Percentiles rank a stretch among this genome's conserved stretches.
Conservation (phyloP, 2,113 vertebrate genomes). For the Uria aalge region DNA sequence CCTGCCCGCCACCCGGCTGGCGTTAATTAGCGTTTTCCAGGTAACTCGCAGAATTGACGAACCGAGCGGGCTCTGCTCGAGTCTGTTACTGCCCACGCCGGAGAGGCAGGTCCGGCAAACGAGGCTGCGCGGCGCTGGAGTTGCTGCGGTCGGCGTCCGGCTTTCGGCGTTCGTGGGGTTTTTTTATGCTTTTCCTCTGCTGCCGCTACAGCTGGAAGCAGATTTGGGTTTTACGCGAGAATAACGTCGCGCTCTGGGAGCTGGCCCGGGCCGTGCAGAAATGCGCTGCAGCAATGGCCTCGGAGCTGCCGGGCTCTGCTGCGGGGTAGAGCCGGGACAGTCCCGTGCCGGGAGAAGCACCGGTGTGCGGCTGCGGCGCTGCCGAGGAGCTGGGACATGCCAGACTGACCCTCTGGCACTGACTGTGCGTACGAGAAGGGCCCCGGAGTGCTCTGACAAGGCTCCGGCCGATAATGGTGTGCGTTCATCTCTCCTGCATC, state of each 20-base stretch:
- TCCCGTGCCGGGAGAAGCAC: fast-evolving
- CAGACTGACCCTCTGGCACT: not conserved
- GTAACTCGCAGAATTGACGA: not conserved
- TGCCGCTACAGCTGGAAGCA: not conserved
- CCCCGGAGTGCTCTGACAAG: not conserved
- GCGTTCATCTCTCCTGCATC: not conserved
- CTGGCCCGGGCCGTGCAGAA: not conserved
- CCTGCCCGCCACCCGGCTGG: not conserved
- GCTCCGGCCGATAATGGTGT: fast-evolving
- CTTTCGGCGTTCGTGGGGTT: fast-evolving
- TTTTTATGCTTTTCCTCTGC: not conserved
- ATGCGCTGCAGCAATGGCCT: fast-evolving
- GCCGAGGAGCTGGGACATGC: not conserved
- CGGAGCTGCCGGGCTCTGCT: not conserved
- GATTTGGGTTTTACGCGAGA: not conserved
- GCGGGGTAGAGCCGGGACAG: not conserved
- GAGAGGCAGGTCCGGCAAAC: not conserved
- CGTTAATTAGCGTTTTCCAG: not conserved
- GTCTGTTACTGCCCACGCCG: not conserved
- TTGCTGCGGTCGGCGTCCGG: not conserved
- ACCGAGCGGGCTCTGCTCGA: not conserved
- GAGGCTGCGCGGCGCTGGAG: not conserved
- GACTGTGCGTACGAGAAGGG: not conserved
- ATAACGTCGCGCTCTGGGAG: fast-evolving
- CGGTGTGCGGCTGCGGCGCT: not conserved